Evolutionary conservation across 37 sponge, comb jelly and placozoan genomes (phyloP).

Genomic region (Hormiphora californensis): DNA sequence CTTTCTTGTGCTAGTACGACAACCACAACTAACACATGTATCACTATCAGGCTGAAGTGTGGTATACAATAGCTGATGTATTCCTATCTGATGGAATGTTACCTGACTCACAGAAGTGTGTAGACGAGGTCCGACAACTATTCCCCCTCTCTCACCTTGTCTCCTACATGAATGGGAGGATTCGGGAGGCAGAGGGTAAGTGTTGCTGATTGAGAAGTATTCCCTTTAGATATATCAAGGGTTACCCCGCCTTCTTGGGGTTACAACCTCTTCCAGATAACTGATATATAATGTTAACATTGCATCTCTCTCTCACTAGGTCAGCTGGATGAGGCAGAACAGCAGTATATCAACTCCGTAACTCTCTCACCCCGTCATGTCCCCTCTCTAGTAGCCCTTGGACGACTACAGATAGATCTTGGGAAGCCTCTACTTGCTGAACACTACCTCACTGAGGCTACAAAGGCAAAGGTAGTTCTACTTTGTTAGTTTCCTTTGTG

Average conservation of each 20-base stretch:
- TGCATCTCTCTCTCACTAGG: neutral
- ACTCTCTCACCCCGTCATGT: slow-evolving; percentile 39
- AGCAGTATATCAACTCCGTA: slow-evolving; percentile 30
- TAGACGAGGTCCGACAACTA: slow-evolving; percentile 44
- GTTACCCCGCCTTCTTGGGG: too few species aligned
- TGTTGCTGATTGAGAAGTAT: too few species aligned
- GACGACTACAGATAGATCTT: neutral
- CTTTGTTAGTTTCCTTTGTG: too few species aligned
- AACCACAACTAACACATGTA: neutral
- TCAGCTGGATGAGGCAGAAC: slow-evolving; percentile 5
- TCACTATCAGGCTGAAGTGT: slow-evolving; percentile 34
- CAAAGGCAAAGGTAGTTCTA: slow-evolving; percentile 19
- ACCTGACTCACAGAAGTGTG: slow-evolving; percentile 36
- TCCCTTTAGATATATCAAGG: too few species aligned
- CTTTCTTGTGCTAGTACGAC: too few species aligned
- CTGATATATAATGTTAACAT: neutral
- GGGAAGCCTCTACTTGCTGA: slow-evolving; percentile 7
- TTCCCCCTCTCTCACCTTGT: slow-evolving; percentile 49
- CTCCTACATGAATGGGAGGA: slow-evolving; percentile 41
- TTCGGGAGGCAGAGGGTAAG: slow-evolving; percentile 9
- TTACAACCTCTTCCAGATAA: too few species aligned
- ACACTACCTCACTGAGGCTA: slow-evolving; percentile 30
- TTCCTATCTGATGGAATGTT: slow-evolving; percentile 20
- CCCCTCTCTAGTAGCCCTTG: slow-evolving; percentile 32
- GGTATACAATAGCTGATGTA: slow-evolving; percentile 45